Percentiles rank a stretch among this genome's conserved stretches.
These are phyloP conservation scores for Notocelia uddmanniana DNA, from an alignment of 2,888 invertebrate species.

Conservation along the genomic window DNA sequence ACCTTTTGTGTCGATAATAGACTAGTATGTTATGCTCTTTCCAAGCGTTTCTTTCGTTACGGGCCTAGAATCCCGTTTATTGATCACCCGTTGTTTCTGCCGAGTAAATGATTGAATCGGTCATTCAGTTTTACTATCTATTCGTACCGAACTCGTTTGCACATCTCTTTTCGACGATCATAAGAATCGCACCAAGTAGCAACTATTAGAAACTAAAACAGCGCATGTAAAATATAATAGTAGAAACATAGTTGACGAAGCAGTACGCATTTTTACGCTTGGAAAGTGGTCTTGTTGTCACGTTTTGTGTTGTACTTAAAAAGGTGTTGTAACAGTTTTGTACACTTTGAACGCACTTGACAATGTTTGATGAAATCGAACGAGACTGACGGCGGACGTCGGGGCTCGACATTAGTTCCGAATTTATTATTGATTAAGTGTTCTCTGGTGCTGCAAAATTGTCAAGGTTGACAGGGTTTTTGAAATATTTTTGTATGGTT, in stretches of 20 bases:
- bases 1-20: not conserved
- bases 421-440: slow-evolving; percentile 66
- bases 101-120: no score
- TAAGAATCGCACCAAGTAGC: no score
- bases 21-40: not conserved
- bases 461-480: slow-evolving; percentile 72
- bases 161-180: not conserved
- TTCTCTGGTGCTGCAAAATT: slow-evolving; percentile 79
- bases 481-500: slow-evolving; percentile 67
- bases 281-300: slow-evolving; percentile 53
- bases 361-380: slow-evolving; percentile 39
- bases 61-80: not conserved
- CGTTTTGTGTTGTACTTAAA: slow-evolving; percentile 59
- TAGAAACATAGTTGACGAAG: no score
- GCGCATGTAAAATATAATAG: not conserved
- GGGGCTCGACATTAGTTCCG: slow-evolving; percentile 53
- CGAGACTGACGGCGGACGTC: slow-evolving; percentile 25
- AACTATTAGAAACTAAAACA: not conserved
- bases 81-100: not conserved
- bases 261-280: no score
- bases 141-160: not conserved
- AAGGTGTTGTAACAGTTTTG: slow-evolving; percentile 45
- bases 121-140: not conserved
- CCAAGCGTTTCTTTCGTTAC: slow-evolving; percentile 5
- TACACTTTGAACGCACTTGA: slow-evolving; percentile 38